Evolutionary conservation across 2,797 vertebrate species (phyloP).

Genomic region (Botia almorhae): DNA sequence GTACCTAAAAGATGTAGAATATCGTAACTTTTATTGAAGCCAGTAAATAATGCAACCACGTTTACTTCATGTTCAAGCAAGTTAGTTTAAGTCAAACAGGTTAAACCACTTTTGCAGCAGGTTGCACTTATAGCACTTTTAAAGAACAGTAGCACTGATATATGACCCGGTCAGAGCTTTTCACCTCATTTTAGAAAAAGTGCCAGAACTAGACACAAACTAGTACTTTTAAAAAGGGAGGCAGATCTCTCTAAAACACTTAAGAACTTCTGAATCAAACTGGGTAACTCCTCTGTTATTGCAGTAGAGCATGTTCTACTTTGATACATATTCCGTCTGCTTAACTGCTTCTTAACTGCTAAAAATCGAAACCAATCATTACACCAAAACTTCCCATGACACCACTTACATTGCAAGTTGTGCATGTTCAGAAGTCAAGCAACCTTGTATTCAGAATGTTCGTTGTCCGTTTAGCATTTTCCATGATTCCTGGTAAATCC

Average conservation of each 20-base stretch:
- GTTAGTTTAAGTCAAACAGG: conserved; percentile 45
- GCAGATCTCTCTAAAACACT: conserved; percentile 36
- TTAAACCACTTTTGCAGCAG: conserved; percentile 51
- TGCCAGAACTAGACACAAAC: neutral
- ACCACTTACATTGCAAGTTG: conserved; percentile 90
- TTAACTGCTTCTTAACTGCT: neutral
- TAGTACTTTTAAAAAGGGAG: conserved; percentile 14
- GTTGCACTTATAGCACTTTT: conserved; percentile 33
- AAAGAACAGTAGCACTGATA: conserved; percentile 30
- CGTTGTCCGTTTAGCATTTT: neutral
- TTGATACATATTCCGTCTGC: neutral
- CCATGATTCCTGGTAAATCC: conserved; percentile 57
- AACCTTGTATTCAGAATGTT: conserved; percentile 7
- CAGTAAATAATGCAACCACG: conserved; percentile 27
- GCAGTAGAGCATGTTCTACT: conserved; percentile 2
- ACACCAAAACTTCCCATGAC: conserved; percentile 15
- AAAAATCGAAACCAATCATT: neutral
- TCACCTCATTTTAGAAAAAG: conserved; percentile 2
- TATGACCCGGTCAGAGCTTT: conserved; percentile 28
- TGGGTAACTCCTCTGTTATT: neutral
- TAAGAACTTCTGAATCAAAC: neutral
- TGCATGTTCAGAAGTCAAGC: conserved; percentile 78
- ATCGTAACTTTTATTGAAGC: conserved; percentile 8
- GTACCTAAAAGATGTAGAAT: neutral
- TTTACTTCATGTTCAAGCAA: conserved; percentile 36